Evolutionary conservation across 2,113 vertebrate genomes (phyloP).

Genomic region (Entelurus aequoreus): DNA sequence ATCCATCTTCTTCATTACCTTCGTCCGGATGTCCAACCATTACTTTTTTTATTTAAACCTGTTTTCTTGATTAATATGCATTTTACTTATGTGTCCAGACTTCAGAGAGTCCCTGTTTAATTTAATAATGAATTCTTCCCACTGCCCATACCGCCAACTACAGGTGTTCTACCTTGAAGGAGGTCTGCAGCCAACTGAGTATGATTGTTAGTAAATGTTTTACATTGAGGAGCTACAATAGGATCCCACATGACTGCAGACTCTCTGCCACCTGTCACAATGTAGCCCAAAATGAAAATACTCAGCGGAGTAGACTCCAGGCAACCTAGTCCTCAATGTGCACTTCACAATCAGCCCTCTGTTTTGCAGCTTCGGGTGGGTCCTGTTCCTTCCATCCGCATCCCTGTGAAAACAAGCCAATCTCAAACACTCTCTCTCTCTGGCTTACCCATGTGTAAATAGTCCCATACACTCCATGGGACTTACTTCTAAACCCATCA

Average conservation of each 20-base stretch:
- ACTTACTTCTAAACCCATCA: conserved; percentile 56
- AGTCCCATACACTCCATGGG: conserved; percentile 43
- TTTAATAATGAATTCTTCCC: too few species aligned
- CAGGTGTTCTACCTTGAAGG: too few species aligned
- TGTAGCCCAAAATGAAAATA: conserved; percentile 47
- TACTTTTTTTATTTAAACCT: too few species aligned
- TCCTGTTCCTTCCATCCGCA: conserved; percentile 56
- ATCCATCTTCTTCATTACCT: too few species aligned
- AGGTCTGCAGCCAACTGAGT: too few species aligned
- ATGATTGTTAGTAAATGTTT: conserved; percentile 17
- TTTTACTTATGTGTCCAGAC: too few species aligned
- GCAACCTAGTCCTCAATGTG: conserved; percentile 47
- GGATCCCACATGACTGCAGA: conserved; percentile 51
- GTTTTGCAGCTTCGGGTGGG: conserved; percentile 65
- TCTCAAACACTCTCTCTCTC: conserved; percentile 60
- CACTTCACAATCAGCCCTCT: conserved; percentile 68
- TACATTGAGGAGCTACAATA: conserved; percentile 14
- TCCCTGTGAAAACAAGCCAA: conserved; percentile 71
- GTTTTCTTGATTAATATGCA: too few species aligned
- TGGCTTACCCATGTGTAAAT: conserved; percentile 51
- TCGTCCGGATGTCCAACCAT: too few species aligned
- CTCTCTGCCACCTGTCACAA: conserved; percentile 64
- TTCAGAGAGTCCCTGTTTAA: too few species aligned
- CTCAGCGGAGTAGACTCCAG: conserved; percentile 25
- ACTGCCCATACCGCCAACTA: too few species aligned